These are phyloP conservation scores for Drosophila phalerata DNA, from an alignment of 2,888 invertebrate genomes.

Conservation along the genomic window DNA sequence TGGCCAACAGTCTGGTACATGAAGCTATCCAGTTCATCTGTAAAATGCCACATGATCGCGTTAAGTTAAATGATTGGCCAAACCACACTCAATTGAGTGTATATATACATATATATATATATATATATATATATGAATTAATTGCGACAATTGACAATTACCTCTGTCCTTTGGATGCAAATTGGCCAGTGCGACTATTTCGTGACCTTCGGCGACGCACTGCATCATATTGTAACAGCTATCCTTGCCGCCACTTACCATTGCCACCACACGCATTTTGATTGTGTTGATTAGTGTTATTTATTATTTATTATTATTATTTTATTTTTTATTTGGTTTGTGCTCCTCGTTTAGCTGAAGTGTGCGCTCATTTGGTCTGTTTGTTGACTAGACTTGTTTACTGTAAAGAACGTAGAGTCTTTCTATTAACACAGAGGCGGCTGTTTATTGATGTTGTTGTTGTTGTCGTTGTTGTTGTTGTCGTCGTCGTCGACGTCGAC, in stretches of 20 bases:
- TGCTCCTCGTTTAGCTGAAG: constrained; percentile 52
- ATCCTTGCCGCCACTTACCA: constrained; percentile 99
- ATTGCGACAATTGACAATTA: constrained; percentile 79
- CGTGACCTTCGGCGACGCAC: constrained; percentile 97
- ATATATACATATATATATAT: background rate
- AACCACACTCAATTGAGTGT: constrained; percentile 3
- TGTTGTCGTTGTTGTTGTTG: constrained; percentile 14
- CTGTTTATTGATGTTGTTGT: constrained; percentile 34
- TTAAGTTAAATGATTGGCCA: constrained; percentile 16
- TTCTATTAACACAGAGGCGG: constrained; percentile 62
- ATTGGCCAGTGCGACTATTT: constrained; percentile 97
- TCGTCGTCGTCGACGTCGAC: constrained; percentile 15
- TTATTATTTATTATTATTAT: constrained; percentile 26
- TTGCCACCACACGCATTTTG: constrained; percentile 93
- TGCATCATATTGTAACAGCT: constrained; percentile 99
- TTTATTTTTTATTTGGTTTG: constrained; percentile 48
- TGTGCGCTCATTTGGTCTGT: constrained; percentile 68
- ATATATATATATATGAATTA: background rate
- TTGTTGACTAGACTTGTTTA: constrained; percentile 76
- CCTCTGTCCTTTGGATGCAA: constrained; percentile 94
- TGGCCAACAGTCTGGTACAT: constrained; percentile 99
- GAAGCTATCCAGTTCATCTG: constrained; percentile 97
- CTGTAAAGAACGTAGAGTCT: constrained; percentile 55
- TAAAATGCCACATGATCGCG: constrained; percentile 10
- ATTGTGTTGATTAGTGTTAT: constrained; percentile 26